A percentile compares a stretch with the other conserved stretches of the same genome.
phyloP scores from a whole-genome alignment of 2,113 vertebrate species.

The Xenus cinereus region DNA sequence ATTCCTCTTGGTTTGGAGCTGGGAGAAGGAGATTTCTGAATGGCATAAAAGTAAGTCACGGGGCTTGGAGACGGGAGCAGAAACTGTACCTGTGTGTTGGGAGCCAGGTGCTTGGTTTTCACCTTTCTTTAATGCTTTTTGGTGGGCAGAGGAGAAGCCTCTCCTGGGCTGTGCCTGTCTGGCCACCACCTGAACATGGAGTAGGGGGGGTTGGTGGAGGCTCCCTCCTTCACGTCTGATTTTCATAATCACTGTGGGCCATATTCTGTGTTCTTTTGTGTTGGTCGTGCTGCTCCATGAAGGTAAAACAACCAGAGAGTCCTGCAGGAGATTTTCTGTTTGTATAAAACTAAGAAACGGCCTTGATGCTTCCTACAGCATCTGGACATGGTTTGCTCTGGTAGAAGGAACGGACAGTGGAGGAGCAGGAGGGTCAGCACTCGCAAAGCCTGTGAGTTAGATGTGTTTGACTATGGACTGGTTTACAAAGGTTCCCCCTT shows the following conservation, averaged over 20 bases:
- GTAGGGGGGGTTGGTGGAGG: neutral
- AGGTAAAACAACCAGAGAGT: neutral
- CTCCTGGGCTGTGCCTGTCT: neutral
- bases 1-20: slow-evolving; percentile 9
- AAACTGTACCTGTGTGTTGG: fast-evolving
- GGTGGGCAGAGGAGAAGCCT: neutral
- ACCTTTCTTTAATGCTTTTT: neutral
- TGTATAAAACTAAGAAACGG: neutral
- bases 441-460: neutral
- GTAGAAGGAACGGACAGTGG: neutral
- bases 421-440: neutral
- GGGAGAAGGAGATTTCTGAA: neutral
- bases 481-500: neutral
- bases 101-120: neutral
- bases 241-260: neutral
- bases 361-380: neutral
- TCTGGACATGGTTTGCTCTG: neutral
- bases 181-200: neutral
- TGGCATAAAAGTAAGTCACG: neutral
- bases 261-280: neutral
- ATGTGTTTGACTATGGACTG: neutral
- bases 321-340: neutral
- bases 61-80: neutral
- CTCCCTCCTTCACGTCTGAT: neutral
- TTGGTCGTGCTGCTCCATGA: neutral